Evolutionary conservation across 2,797 vertebrate genomes (phyloP).

Genomic region (Centroberyx gerrardi): DNA sequence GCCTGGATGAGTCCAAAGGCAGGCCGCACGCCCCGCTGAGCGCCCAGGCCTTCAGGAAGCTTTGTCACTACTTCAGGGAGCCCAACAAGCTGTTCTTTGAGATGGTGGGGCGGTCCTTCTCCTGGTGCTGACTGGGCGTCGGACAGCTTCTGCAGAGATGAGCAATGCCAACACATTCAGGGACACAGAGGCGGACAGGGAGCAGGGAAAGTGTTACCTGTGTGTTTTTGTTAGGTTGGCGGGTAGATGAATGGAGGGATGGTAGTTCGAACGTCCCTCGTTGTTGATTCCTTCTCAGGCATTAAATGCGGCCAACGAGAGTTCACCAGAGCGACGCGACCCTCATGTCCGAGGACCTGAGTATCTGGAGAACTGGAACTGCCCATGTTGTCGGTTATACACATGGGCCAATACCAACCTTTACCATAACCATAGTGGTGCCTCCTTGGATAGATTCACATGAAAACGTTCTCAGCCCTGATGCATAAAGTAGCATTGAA

Average conservation of each 20-base stretch:
- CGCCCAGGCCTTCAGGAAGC: slow-evolving; percentile 80
- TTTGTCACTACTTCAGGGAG: slow-evolving; percentile 85
- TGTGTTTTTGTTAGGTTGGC: slow-evolving; percentile 35
- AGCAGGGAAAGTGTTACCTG: slow-evolving; percentile 7
- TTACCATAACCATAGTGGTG: slow-evolving; percentile 51
- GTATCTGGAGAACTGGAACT: slow-evolving; percentile 8
- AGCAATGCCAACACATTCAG: slow-evolving; percentile 43
- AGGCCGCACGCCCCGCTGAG: slow-evolving; percentile 86
- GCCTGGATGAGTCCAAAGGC: slow-evolving; percentile 90
- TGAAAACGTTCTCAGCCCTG: not conserved
- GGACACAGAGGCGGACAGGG: slow-evolving; percentile 16
- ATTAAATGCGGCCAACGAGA: slow-evolving; percentile 40
- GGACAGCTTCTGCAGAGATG: not conserved
- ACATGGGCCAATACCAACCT: slow-evolving; percentile 40
- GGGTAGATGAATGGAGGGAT: slow-evolving; percentile 26
- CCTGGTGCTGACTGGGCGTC: slow-evolving; percentile 84
- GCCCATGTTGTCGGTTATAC: slow-evolving; percentile 2
- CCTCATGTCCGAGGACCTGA: not conserved
- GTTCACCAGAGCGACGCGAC: not conserved
- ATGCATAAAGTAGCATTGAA: not conserved
- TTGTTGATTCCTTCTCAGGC: slow-evolving; percentile 70
- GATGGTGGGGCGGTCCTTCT: slow-evolving; percentile 87
- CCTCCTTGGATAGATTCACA: slow-evolving; percentile 51
- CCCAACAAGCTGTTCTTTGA: slow-evolving; percentile 88
- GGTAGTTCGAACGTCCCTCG: slow-evolving; percentile 12